Percentiles rank a stretch among this genome's conserved stretches.
phyloP scores from a whole-genome alignment of 2,113 vertebrate species.

The Gymnorhina tibicen region DNA sequence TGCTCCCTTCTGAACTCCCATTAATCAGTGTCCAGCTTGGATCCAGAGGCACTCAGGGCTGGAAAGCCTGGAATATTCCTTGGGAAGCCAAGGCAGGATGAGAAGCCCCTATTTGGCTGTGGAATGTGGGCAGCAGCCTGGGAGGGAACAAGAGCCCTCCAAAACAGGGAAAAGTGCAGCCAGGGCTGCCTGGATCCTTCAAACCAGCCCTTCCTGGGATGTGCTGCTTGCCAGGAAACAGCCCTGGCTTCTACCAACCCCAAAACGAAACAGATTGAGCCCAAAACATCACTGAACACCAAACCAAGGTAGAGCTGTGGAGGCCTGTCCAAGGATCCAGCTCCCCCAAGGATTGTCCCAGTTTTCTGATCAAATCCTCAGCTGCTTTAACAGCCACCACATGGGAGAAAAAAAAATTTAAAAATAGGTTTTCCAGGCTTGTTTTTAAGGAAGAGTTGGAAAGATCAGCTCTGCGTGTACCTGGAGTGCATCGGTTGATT shows the following conservation, averaged over 20 bases:
- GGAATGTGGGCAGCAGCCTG: not conserved
- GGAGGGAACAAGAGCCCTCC: not conserved
- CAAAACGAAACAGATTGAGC: not conserved
- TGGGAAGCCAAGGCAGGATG: not conserved
- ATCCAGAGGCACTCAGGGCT: not conserved
- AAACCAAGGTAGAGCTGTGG: rapidly evolving
- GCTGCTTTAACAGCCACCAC: no score
- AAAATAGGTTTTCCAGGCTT: not conserved
- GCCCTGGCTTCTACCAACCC: not conserved
- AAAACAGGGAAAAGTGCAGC: not conserved
- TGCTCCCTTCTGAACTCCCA: rapidly evolving
- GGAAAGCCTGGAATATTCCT: not conserved
- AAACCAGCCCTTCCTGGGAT: not conserved
- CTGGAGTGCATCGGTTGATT: rapidly evolving
- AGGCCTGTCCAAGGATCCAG: not conserved
- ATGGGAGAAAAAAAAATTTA: not conserved
- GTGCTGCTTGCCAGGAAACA: not conserved
- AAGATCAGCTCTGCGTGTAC: not conserved
- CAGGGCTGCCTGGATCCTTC: not conserved
- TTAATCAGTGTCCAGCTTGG: not conserved
- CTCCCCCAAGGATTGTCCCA: not conserved
- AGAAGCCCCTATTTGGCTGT: not conserved
- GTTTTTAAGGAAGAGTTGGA: not conserved
- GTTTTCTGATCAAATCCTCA: rapidly evolving
- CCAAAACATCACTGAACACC: rapidly evolving